These are phyloP conservation scores for Nemapogon koenigi DNA, from an alignment of 2,888 invertebrate species.

Conservation along the genomic window DNA sequence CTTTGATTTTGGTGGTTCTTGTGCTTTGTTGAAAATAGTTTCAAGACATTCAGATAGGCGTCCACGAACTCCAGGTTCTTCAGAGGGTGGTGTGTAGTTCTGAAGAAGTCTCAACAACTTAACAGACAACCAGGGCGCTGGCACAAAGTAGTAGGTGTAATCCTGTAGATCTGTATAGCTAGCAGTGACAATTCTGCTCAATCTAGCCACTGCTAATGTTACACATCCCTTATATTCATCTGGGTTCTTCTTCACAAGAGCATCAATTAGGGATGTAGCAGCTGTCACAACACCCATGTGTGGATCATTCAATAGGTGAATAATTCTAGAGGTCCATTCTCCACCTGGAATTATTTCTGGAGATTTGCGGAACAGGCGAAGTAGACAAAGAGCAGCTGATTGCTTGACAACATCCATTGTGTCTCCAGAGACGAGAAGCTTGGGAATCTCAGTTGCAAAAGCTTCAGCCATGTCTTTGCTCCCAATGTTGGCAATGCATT, in stretches of 20 bases:
- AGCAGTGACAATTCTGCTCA: slow-evolving; percentile 97
- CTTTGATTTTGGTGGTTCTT: slow-evolving; percentile 99
- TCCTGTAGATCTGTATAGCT: slow-evolving; percentile 99
- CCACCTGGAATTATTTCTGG: slow-evolving; percentile 96
- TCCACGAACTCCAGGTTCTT: slow-evolving; percentile 92
- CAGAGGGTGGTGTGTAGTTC: slow-evolving; percentile 98
- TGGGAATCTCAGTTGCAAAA: slow-evolving; percentile 97
- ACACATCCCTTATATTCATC: slow-evolving; percentile 99
- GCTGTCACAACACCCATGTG: slow-evolving; percentile 99
- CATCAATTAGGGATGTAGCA: slow-evolving; percentile 96
- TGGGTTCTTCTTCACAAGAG: slow-evolving; percentile 97
- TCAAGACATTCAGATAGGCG: slow-evolving; percentile 97
- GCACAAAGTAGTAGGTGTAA: slow-evolving; percentile 99
- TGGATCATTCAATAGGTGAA: slow-evolving; percentile 97
- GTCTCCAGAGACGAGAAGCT: slow-evolving; percentile 96
- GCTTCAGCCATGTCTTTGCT: slow-evolving; percentile 99
- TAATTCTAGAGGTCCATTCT: slow-evolving; percentile 98
- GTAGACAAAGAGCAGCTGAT: slow-evolving; percentile 95
- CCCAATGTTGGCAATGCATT: slow-evolving; percentile 99
- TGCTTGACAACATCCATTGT: slow-evolving; percentile 99
- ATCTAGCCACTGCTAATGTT: slow-evolving; percentile 94
- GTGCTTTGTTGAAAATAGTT: slow-evolving; percentile 97
- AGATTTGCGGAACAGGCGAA: slow-evolving; percentile 92
- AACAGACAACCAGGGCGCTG: slow-evolving; percentile 99
- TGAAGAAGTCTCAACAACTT: slow-evolving; percentile 94